Conservation (phyloP, 2,113 vertebrate genomes). For the Silurus meridionalis region DNA sequence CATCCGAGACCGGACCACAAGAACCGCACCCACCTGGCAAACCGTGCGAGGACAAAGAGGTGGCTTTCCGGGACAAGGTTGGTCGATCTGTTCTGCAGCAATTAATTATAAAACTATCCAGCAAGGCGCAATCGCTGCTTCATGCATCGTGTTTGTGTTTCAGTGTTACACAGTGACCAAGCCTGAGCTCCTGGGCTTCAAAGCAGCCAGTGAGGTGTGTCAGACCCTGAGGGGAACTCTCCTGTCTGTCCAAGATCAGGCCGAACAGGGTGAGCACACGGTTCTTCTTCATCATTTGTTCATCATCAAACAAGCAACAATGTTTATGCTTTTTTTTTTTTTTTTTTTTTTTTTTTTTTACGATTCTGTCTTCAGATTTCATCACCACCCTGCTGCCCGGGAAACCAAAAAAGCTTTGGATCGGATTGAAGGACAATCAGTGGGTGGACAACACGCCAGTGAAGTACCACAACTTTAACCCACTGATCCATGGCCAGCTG, state of each 20-base stretch:
- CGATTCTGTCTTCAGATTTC: slow-evolving; percentile 77
- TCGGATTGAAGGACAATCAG: slow-evolving; percentile 79
- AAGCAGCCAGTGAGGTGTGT: slow-evolving; percentile 76
- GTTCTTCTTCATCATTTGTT: neutral
- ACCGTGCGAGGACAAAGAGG: slow-evolving; percentile 70
- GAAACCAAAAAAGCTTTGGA: slow-evolving; percentile 77
- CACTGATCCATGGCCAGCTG: slow-evolving; percentile 78
- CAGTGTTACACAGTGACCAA: slow-evolving; percentile 84
- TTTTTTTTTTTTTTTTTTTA: no score
- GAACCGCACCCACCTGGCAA: slow-evolving; percentile 64
- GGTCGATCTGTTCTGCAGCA: neutral
- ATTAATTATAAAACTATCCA: no score
- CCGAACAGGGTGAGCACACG: slow-evolving; percentile 83
- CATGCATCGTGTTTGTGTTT: slow-evolving; percentile 46
- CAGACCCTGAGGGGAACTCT: slow-evolving; percentile 76
- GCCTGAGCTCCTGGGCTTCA: slow-evolving; percentile 63
- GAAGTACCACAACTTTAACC: slow-evolving; percentile 83
- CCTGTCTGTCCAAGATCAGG: slow-evolving; percentile 81
- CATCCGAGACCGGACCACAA: slow-evolving; percentile 77
- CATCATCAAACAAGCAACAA: neutral
- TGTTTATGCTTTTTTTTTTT: neutral
- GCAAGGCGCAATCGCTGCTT: neutral
- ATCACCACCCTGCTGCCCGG: slow-evolving; percentile 81
- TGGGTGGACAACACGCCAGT: slow-evolving; percentile 80
- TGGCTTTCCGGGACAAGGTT: slow-evolving; percentile 88